Conservation (phyloP, 1,140 invertebrate genomes). For the Zophobas morio region DNA sequence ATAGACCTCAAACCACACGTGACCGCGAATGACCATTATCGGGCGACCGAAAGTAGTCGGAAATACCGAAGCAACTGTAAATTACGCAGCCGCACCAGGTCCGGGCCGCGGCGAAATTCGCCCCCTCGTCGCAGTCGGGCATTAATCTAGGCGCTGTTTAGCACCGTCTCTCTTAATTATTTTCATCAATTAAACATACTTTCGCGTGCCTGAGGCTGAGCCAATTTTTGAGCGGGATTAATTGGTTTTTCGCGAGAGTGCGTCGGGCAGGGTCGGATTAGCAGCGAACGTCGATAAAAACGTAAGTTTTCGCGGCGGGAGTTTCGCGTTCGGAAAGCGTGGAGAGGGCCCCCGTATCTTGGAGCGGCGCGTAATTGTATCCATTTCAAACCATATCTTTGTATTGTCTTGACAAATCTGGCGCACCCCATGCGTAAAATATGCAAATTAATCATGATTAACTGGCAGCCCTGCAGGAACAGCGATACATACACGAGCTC, state of each 20-base stretch:
- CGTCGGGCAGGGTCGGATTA: neutral
- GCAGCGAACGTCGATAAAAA: too few species aligned
- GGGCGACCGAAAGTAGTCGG: slow-evolving; percentile 29
- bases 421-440: slow-evolving; percentile 40
- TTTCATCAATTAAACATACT: slow-evolving; percentile 37
- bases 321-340: slow-evolving; percentile 5
- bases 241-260: slow-evolving; percentile 5
- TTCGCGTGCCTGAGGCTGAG: slow-evolving; percentile 3
- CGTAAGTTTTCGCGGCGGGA: neutral
- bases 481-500: slow-evolving; percentile 37
- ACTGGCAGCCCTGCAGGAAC: slow-evolving; percentile 31
- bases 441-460: slow-evolving; percentile 47
- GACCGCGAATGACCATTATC: slow-evolving; percentile 26
- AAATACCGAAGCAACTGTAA: slow-evolving; percentile 15
- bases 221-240: slow-evolving; percentile 37
- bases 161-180: slow-evolving; percentile 39
- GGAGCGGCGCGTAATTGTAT: slow-evolving; percentile 28
- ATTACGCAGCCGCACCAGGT: slow-evolving; percentile 23
- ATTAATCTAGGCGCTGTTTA: slow-evolving; percentile 38
- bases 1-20: slow-evolving; percentile 20
- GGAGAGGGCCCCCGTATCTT: slow-evolving; percentile 2
- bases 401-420: slow-evolving; percentile 47
- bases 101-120: neutral
- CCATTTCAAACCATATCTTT: slow-evolving; percentile 39
- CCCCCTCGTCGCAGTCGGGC: neutral